These are phyloP conservation scores for Decapterus maruadsi DNA, from an alignment of 2,797 vertebrate genomes.

Conservation along the genomic window DNA sequence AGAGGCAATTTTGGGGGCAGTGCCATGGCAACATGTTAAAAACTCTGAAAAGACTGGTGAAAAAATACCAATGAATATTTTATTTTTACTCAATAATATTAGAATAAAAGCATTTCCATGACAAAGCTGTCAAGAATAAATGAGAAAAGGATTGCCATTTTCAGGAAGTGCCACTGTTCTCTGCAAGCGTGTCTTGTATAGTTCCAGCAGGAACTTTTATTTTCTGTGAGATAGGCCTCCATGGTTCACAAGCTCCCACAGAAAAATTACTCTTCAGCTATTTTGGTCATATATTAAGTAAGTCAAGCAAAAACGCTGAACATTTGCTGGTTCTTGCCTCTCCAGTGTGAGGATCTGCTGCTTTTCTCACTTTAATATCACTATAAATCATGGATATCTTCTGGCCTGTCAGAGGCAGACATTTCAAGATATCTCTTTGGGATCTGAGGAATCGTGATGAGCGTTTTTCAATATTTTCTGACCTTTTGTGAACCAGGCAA, in stretches of 20 bases:
- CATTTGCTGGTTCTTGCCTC: background rate
- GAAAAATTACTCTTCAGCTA: background rate
- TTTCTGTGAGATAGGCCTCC: background rate
- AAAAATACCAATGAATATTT: conserved; percentile 31
- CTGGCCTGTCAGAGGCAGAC: background rate
- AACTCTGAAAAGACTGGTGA: conserved; percentile 3
- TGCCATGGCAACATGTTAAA: conserved; percentile 13
- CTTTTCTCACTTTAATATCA: conserved; percentile 2
- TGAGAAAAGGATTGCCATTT: conserved; percentile 25
- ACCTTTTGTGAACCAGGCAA: too few relatives aligned
- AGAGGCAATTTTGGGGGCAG: conserved; percentile 12
- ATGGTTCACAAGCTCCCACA: background rate
- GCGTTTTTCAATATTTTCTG: background rate
- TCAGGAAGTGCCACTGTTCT: conserved; percentile 18
- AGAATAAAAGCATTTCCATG: conserved; percentile 17
- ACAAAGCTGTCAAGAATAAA: conserved; percentile 20
- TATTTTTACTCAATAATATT: conserved; percentile 10
- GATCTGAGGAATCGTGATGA: background rate
- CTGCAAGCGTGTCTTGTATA: background rate
- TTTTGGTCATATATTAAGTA: background rate
- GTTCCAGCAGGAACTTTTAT: background rate
- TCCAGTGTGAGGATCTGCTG: background rate
- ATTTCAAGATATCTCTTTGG: background rate
- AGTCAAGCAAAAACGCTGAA: background rate
- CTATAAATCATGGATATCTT: background rate